A percentile compares a stretch with the other conserved stretches of the same genome.
Evolutionary conservation across 64 coral and sea anemone genomes (phyloP).

Genomic region (Montipora capricornis): DNA sequence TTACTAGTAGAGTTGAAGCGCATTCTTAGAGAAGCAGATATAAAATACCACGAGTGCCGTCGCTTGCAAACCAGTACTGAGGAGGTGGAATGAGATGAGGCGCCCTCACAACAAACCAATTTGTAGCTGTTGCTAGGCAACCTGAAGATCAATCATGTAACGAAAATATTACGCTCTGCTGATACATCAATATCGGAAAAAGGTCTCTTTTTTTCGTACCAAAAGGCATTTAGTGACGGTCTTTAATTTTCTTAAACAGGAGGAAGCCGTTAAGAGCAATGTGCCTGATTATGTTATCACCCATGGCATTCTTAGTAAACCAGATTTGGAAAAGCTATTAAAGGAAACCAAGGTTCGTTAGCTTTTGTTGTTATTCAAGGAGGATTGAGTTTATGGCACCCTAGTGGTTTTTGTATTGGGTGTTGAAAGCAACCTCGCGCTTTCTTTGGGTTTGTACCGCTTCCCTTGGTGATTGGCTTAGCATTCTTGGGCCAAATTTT

Average conservation of each 20-base stretch:
- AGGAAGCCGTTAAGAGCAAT: conserved; percentile 12
- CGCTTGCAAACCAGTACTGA: no score
- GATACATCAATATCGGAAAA: background rate
- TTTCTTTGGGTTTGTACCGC: no score
- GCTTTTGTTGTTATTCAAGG: background rate
- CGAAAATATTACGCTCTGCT: background rate
- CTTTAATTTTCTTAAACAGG: conserved; percentile 28
- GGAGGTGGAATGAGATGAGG: no score
- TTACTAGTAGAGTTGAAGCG: no score
- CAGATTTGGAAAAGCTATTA: conserved; percentile 71
- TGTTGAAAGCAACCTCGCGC: background rate
- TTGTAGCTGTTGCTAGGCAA: background rate
- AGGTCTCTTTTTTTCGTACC: no score
- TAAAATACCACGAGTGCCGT: no score
- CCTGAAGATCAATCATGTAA: background rate
- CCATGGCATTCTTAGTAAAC: conserved; percentile 84
- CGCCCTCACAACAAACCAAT: no score
- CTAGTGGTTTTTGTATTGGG: background rate
- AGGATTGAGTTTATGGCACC: background rate
- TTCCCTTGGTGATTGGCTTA: background rate
- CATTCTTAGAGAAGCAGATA: no score
- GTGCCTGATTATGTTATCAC: conserved; percentile 79
- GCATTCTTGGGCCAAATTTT: background rate
- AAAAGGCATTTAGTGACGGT: no score
- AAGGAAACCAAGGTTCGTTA: conserved; percentile 83